Conservation (phyloP, 2,797 vertebrate genomes). For the Lithobates pipiens region DNA sequence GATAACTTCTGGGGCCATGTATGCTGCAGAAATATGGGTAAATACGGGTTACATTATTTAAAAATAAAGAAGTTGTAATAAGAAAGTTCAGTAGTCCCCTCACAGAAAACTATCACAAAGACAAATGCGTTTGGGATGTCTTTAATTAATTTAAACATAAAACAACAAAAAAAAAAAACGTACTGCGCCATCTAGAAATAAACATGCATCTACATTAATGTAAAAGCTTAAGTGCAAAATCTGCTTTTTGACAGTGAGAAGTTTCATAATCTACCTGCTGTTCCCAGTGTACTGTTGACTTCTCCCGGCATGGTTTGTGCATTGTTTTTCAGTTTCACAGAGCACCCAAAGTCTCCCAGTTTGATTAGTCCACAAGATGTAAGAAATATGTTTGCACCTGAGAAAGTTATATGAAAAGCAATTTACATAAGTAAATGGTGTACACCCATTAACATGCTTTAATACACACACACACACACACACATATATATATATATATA, state of each 20-base stretch:
- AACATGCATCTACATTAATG: neutral
- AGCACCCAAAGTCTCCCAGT: slow-evolving; percentile 97
- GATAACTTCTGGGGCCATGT: slow-evolving; percentile 99
- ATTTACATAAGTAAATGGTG: neutral
- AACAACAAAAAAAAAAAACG: too few relatives aligned
- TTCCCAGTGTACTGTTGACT: slow-evolving; percentile 97
- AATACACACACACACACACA: neutral
- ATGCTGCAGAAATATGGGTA: slow-evolving; percentile 79
- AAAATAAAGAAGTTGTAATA: neutral
- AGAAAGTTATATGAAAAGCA: neutral
- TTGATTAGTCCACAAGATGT: slow-evolving; percentile 97
- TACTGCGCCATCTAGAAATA: neutral
- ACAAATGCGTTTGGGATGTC: neutral
- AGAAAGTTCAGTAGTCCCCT: neutral
- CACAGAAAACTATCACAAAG: neutral
- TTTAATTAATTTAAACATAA: neutral
- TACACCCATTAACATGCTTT: neutral
- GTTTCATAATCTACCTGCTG: slow-evolving; percentile 83
- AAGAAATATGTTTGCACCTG: slow-evolving; percentile 98
- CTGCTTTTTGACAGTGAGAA: too few relatives aligned
- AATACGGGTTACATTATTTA: neutral
- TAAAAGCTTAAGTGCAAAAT: neutral
- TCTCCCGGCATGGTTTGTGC: slow-evolving; percentile 99
- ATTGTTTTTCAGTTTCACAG: slow-evolving; percentile 97
- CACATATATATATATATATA: too few relatives aligned